phyloP scores from a whole-genome alignment of 2,888 invertebrate species.

The Dione juno region DNA sequence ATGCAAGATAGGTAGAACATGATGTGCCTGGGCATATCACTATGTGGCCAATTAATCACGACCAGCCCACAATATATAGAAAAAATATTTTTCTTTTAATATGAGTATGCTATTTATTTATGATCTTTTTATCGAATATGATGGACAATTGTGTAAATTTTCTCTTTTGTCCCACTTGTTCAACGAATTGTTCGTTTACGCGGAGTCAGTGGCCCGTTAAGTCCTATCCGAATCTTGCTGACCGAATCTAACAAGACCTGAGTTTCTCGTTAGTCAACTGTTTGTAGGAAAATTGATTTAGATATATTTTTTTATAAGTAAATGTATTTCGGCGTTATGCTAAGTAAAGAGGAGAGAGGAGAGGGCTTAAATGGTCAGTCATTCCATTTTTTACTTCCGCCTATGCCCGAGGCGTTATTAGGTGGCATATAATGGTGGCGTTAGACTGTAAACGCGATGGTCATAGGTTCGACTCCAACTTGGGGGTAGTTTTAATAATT shows the following conservation, averaged over 20 bases:
- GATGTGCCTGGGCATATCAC: too few species aligned
- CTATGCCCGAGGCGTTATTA: too few species aligned
- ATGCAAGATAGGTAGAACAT: too few species aligned
- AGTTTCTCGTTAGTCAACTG: neutral
- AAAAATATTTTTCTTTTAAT: neutral
- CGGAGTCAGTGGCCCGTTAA: slow-evolving; percentile 14
- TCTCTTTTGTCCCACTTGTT: slow-evolving; percentile 24
- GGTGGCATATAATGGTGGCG: too few species aligned
- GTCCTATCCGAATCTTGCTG: slow-evolving; percentile 10
- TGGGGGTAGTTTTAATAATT: too few species aligned
- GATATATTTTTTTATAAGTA: neutral
- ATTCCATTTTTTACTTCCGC: too few species aligned
- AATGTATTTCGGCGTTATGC: neutral
- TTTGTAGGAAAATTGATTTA: neutral
- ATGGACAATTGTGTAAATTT: slow-evolving; percentile 6
- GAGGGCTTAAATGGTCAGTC: too few species aligned
- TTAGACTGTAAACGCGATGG: neutral
- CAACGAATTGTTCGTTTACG: slow-evolving; percentile 11
- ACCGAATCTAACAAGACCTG: neutral
- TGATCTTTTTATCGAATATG: neutral
- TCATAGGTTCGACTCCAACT: neutral
- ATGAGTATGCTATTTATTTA: neutral
- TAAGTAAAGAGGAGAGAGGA: too few species aligned
- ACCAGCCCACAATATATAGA: too few species aligned
- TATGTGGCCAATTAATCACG: too few species aligned